These are phyloP conservation scores for Ichneumoninae sp. DNA, from an alignment of 2,888 invertebrate genomes.

Conservation along the genomic window DNA sequence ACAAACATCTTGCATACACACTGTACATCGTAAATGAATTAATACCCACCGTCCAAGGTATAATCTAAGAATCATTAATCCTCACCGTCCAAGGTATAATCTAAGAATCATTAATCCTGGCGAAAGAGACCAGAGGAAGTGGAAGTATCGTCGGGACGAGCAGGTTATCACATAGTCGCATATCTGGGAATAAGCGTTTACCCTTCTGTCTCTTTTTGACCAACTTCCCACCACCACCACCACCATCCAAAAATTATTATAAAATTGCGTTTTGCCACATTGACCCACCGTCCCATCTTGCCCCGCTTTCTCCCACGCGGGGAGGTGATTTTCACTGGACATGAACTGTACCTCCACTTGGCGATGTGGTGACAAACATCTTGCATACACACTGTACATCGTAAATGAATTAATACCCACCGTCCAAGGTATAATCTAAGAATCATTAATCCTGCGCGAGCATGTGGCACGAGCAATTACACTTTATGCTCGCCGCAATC, in stretches of 20 bases:
- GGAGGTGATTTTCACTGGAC: not conserved
- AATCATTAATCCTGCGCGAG: constrained; percentile 17
- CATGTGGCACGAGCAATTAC: constrained; percentile 24
- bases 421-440: constrained; percentile 28
- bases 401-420: constrained; percentile 33
- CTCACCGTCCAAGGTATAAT: constrained; percentile 25
- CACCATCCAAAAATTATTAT: too few species aligned
- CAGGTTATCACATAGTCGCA: not conserved
- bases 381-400: not conserved
- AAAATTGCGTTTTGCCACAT: too few species aligned
- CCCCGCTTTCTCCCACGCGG: not conserved
- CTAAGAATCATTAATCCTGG: constrained; percentile 18
- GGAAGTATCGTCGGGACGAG: not conserved
- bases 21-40: constrained; percentile 21
- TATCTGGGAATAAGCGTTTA: too few species aligned
- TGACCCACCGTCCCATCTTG: too few species aligned
- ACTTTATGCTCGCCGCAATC: constrained; percentile 43
- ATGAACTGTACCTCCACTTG: not conserved
- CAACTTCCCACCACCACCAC: too few species aligned
- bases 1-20: not conserved
- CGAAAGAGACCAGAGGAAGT: constrained; percentile 9
- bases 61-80: constrained; percentile 35
- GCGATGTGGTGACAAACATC: not conserved
- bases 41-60: constrained; percentile 23
- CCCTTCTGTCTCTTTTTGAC: too few species aligned